Base-by-base conservation (phyloP, 1,140 invertebrate species). In the Drosophila suzukii region DNA sequence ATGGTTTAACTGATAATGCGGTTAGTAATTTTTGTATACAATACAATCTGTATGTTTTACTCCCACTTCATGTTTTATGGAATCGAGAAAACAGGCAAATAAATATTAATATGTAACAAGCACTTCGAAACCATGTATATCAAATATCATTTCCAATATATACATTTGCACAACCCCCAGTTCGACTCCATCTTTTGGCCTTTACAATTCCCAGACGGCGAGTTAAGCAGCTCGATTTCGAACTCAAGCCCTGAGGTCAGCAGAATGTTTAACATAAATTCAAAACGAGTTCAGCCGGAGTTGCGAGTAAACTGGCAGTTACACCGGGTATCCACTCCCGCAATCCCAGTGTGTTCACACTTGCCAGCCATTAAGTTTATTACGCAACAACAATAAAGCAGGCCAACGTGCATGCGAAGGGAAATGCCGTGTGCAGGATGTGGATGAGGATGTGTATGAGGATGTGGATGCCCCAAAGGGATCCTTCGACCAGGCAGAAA, bases 291-390 rank as follows among this genome's bases (percentile, higher is more conserved):
- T 75, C 41, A n/a, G 44, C 36, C 60, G 39, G 44, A 50, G 36
- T 65, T 30, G n/a, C 50, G 15, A 44, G 62, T 20, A 6, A 55
- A 20, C 51, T 24, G 34, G 32, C 27, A 54, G 51, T 24, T 54
- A 54, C 34, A 51, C 47, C 36, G 46, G 49, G 59, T 24, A 58
- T 46, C 20, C 13, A 53, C 13, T 53, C n/a, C 58, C 36, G 51
- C 13, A 44, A 55, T 59, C 54, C 50, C 34, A 72, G 74, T 66
- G 67, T 80, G 80, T 89, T 89, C 85, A 89, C 84, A 89, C 84
- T 89, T 81, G 84, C 77, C 81, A 61, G 73, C 80, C 84, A 89
- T 89, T 89, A 89, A 89, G 84, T 89, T 89, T 89, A 89, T 89
- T 82, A 89, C 84, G 84, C 85, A 89, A 84, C 84, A 83, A 84